Conservation (phyloP, 1,140 invertebrate genomes). For the Oppia nitens region DNA sequence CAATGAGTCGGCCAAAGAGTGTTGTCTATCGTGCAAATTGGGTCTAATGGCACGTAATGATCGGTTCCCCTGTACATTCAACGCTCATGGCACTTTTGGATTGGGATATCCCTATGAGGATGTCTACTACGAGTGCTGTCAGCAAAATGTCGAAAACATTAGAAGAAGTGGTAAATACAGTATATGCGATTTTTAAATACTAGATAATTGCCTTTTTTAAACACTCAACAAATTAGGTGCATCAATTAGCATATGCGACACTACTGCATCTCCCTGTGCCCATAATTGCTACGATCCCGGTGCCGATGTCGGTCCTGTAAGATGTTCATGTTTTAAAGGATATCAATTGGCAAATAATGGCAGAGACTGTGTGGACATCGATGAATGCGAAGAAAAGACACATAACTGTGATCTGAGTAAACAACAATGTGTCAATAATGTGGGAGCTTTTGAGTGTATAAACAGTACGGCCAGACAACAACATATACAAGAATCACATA, state of each 20-base stretch:
- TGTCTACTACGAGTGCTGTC: neutral
- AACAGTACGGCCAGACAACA: neutral
- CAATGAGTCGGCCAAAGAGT: neutral
- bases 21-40: neutral
- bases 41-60: neutral
- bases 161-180: neutral
- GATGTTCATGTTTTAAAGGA: constrained; percentile 9
- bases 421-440: constrained; percentile 2
- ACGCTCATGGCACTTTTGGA: neutral
- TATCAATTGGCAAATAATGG: neutral
- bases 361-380: constrained; percentile 2
- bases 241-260: constrained; percentile 1
- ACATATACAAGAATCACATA: neutral
- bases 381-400: constrained; percentile 8
- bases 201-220: too few species aligned
- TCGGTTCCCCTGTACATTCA: neutral
- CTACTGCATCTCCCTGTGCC: neutral
- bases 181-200: too few species aligned
- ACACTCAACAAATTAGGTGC: neutral
- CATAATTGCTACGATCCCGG: constrained; percentile 4
- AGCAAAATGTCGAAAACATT: neutral
- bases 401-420: neutral
- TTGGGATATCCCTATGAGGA: neutral
- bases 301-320: neutral
- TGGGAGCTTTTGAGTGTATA: constrained; percentile 8